A percentile compares a stretch with the other conserved stretches of the same genome.
Evolutionary conservation across 2,113 vertebrate species (phyloP).

Genomic region (Gymnorhina tibicen): DNA sequence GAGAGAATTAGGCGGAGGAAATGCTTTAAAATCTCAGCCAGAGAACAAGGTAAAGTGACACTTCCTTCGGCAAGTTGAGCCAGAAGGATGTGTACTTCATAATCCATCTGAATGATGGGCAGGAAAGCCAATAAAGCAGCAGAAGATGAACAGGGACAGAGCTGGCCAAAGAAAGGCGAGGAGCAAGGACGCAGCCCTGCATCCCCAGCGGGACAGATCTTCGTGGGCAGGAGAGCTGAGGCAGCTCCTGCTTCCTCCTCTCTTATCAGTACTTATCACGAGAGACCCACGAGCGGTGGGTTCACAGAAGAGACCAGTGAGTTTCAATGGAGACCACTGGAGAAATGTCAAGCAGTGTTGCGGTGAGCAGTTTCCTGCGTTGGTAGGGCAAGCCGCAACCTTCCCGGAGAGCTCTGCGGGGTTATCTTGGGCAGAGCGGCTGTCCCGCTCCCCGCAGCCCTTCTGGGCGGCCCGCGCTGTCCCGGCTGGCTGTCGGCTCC

Average conservation of each 20-base stretch:
- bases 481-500: no score
- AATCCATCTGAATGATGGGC: neutral
- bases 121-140: neutral
- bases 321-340: neutral
- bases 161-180: neutral
- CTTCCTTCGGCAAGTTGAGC: neutral
- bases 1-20: neutral
- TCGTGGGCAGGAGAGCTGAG: neutral
- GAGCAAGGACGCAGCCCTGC: neutral
- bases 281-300: neutral
- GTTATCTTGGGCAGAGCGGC: no score
- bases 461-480: no score
- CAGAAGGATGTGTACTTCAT: neutral
- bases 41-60: neutral
- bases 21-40: neutral
- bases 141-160: neutral
- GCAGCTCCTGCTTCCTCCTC: neutral
- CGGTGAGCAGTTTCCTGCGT: no score
- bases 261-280: neutral
- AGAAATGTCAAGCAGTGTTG: neutral
- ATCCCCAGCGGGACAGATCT: neutral
- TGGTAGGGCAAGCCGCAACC: no score
- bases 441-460: no score
- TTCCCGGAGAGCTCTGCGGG: no score
- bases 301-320: neutral